A percentile compares a stretch with the other conserved stretches of the same genome.
phyloP scores from a whole-genome alignment of 2,797 vertebrate species.

The Diceros bicornis region DNA sequence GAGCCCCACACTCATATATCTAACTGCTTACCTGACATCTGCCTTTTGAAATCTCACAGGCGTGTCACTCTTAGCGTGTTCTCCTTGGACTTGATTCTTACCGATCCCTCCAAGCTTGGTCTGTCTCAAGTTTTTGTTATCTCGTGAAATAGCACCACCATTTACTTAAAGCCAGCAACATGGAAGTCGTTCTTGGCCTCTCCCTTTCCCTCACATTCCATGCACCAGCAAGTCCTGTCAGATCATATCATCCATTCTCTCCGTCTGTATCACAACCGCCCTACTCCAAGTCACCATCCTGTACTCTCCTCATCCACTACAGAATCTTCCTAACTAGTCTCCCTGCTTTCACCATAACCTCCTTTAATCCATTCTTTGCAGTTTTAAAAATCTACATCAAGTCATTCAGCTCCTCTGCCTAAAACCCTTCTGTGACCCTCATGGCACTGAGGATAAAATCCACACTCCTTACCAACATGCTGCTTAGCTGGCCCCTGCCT shows the following conservation, averaged over 20 bases:
- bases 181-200: neutral
- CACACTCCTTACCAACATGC: no score
- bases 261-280: neutral
- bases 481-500: neutral
- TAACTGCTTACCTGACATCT: neutral
- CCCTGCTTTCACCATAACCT: neutral
- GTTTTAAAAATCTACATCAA: constrained; percentile 13
- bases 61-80: neutral
- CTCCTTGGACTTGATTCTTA: neutral
- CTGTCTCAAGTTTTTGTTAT: neutral
- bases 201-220: neutral
- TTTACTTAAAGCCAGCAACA: neutral
- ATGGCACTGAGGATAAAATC: neutral
- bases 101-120: neutral
- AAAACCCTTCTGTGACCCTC: neutral
- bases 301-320: neutral
- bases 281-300: neutral
- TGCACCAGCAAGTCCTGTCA: neutral
- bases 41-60: neutral
- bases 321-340: neutral
- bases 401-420: neutral
- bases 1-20: neutral
- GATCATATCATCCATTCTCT: neutral
- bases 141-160: neutral
- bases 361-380: neutral